phyloP scores from a whole-genome alignment of 2,797 vertebrate genomes.

The Chelon auratus region DNA sequence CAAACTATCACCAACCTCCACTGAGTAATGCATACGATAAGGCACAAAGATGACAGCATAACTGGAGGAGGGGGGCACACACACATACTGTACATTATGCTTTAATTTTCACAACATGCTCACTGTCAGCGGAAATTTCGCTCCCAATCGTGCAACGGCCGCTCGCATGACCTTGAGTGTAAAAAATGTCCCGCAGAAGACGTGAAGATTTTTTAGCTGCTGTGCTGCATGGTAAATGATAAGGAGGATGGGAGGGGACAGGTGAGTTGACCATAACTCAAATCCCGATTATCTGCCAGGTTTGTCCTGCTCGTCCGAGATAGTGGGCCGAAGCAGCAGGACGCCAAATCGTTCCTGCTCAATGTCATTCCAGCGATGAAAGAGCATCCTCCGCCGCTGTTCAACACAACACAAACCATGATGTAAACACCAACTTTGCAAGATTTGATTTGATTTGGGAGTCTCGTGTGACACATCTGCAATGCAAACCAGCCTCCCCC shows the following conservation, averaged over 20 bases:
- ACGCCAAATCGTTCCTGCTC: conserved; percentile 10
- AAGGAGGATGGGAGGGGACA: neutral
- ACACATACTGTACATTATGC: no score
- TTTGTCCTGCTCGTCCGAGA: conserved; percentile 4
- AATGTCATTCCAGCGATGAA: conserved; percentile 16
- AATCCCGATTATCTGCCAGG: conserved; percentile 13
- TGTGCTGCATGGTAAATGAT: neutral
- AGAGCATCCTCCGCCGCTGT: neutral
- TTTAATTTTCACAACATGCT: conserved; percentile 1
- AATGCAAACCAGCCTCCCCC: conserved; percentile 2
- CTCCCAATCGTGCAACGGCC: neutral
- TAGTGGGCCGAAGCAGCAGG: conserved; percentile 23
- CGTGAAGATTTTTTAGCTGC: neutral
- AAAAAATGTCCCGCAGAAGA: neutral
- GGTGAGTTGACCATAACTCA: conserved; percentile 1
- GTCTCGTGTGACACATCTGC: conserved; percentile 6
- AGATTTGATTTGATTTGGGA: neutral
- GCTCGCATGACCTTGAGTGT: conserved; percentile 20
- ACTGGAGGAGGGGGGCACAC: neutral
- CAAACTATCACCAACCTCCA: conserved; percentile 13
- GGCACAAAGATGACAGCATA: neutral
- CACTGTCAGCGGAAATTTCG: conserved; percentile 4
- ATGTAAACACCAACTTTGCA: conserved; percentile 8
- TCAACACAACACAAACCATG: neutral
- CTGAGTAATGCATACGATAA: conserved; percentile 22